Percentiles rank a stretch among this genome's conserved stretches.
phyloP scores from a whole-genome alignment of 30 jellyfish, hydroid and myxozoan species.

The Catostylus mosaicus region DNA sequence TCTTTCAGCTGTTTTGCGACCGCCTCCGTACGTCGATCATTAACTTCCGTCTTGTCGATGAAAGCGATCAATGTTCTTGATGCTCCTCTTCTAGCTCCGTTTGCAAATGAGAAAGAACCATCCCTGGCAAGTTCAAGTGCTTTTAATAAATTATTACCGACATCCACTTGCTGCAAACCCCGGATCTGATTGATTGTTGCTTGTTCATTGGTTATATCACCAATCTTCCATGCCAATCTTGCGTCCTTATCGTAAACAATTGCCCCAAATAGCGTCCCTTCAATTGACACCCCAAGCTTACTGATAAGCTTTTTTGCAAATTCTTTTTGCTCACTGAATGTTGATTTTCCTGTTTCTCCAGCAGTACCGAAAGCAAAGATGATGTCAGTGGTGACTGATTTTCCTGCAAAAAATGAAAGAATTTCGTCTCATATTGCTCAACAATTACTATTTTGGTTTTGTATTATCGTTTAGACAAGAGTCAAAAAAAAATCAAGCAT shows the following conservation, averaged over 20 bases:
- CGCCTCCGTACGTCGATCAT: conserved; percentile 15
- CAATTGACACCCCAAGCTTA: conserved; percentile 10
- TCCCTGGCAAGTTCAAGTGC: conserved; percentile 55
- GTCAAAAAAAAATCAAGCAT: too few species aligned
- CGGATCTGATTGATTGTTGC: conserved; percentile 14
- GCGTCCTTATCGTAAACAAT: conserved; percentile 42
- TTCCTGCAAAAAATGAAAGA: conserved; percentile 9
- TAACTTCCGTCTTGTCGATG: conserved; percentile 17
- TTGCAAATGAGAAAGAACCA: conserved; percentile 9
- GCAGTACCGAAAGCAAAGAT: conserved; percentile 35
- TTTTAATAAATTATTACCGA: conserved; percentile 11
- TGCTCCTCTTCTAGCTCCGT: conserved; percentile 41
- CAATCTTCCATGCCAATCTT: conserved; percentile 29
- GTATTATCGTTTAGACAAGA: too few species aligned
- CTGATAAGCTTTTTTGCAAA: conserved; percentile 22
- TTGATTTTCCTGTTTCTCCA: conserved; percentile 8
- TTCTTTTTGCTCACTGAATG: conserved; percentile 23
- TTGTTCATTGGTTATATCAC: neutral
- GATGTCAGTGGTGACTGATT: conserved; percentile 20
- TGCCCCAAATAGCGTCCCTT: conserved; percentile 49
- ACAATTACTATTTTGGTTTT: too few species aligned
- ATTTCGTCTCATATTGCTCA: neutral
- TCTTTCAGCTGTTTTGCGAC: conserved; percentile 34
- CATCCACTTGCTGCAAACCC: neutral
- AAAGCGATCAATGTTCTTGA: conserved; percentile 51